Percentiles rank a stretch among this genome's conserved stretches.
Conservation (phyloP, 2,888 invertebrate genomes). For the Coleophora deauratella region DNA sequence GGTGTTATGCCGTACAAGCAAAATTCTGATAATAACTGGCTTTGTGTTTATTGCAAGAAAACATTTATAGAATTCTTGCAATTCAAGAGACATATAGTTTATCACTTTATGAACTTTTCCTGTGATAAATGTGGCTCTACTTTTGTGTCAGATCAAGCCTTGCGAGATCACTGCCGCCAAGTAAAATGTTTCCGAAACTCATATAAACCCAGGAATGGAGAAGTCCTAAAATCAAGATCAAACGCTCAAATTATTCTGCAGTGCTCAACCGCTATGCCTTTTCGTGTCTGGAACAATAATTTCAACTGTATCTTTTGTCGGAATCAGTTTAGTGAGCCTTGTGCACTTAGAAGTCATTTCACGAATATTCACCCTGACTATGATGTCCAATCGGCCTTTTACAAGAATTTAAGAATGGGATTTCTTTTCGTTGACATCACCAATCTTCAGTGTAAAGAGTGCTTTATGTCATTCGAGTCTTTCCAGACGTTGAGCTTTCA, state of each 20-base stretch:
- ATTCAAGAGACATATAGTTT: constrained; percentile 54
- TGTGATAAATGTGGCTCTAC: constrained; percentile 62
- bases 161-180: constrained; percentile 54
- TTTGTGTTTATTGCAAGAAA: constrained; percentile 56
- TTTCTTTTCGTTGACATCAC: constrained; percentile 61
- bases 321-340: constrained; percentile 54
- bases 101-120: constrained; percentile 56
- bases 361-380: constrained; percentile 49
- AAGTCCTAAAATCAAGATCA: constrained; percentile 44
- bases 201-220: constrained; percentile 57
- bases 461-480: constrained; percentile 44
- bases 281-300: constrained; percentile 61
- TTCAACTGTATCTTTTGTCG: constrained; percentile 64
- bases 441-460: constrained; percentile 59
- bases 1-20: constrained; percentile 61
- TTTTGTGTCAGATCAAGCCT: constrained; percentile 54
- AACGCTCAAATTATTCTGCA: constrained; percentile 62
- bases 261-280: constrained; percentile 58
- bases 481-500: constrained; percentile 51
- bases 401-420: constrained; percentile 61
- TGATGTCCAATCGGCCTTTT: constrained; percentile 57
- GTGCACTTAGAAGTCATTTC: constrained; percentile 46
- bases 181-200: constrained; percentile 57
- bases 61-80: constrained; percentile 41
- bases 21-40: constrained; percentile 35